Conservation (phyloP, 2,888 invertebrate genomes). For the Nephrotoma appendiculata region DNA sequence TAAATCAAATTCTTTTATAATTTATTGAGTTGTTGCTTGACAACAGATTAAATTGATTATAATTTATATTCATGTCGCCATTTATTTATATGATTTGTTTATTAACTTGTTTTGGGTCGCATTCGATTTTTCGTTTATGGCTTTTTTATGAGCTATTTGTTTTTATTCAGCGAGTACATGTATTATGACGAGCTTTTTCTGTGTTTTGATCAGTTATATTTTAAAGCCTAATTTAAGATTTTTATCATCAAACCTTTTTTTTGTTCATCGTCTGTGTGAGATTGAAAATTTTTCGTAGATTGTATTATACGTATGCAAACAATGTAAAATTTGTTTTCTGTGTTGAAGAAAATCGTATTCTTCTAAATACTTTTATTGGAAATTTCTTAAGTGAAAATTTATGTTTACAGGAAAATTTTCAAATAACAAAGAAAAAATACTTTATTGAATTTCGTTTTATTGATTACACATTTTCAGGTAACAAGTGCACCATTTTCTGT, state of each 20-base stretch:
- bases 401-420: background rate
- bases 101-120: background rate
- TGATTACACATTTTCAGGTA: no score
- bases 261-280: background rate
- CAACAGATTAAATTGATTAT: background rate
- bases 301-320: background rate
- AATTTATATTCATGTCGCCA: background rate
- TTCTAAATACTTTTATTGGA: background rate
- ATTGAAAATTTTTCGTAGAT: background rate
- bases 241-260: background rate
- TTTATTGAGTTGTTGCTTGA: background rate
- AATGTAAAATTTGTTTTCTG: background rate
- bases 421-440: background rate
- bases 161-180: background rate
- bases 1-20: background rate
- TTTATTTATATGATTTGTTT: background rate
- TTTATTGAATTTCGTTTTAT: background rate
- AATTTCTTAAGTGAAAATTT: background rate
- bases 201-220: background rate
- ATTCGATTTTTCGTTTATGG: background rate
- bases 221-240: background rate
- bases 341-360: background rate
- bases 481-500: no score
- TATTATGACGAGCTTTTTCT: background rate
- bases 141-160: background rate